Evolutionary conservation across 2,797 vertebrate genomes (phyloP), one percentile per base, ranked within the genome.

Genomic region (Sebastes vulpes): DNA sequence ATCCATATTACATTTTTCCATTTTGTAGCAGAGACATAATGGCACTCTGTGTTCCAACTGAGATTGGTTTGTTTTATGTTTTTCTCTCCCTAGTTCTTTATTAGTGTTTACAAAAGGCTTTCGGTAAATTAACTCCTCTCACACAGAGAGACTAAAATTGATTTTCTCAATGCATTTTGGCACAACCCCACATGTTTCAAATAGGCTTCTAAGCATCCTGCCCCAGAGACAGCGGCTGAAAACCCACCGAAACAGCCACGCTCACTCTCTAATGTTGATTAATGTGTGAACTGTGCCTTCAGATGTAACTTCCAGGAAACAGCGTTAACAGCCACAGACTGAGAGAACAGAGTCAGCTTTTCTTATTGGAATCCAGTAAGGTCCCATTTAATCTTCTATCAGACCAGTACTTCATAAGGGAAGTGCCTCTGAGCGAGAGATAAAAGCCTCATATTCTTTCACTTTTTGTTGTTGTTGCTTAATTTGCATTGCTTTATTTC

Each of bases 221-320:
- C 74, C 57, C 46, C 42, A 32, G 81, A 87, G 81, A 81, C 53
- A 0, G 64, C 46, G 32, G 66, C 52, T 54, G 67, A 72, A 72
- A 77, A 52, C 31, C 2, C 18, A 72, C 42, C 9, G 35, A 42
- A 65, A 65, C 50, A 50, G 57, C 3, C 50, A 28, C 9, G 8
- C n/a, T 82, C 14, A 1, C 75, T 29, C 65, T 75, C 25, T 63
- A 59, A 21, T 32, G 56, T 60, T 81, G 66, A 85, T 86, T 78
- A 60, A 74, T 68, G 50, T 72, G 35, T 16, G 8, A 69, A 56
- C 25, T 66, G 46, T 21, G 50, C 56, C 53, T 8, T 68, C 20
- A 79, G 52, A 89, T 72, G 11, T 50, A 67, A 63, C 65, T 66
- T 52, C 50, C 29, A 26, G 18, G 29, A 68, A 61, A 25, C 29